phyloP scores from a whole-genome alignment of 2,888 invertebrate species.

The Dysmachus trigonus region DNA sequence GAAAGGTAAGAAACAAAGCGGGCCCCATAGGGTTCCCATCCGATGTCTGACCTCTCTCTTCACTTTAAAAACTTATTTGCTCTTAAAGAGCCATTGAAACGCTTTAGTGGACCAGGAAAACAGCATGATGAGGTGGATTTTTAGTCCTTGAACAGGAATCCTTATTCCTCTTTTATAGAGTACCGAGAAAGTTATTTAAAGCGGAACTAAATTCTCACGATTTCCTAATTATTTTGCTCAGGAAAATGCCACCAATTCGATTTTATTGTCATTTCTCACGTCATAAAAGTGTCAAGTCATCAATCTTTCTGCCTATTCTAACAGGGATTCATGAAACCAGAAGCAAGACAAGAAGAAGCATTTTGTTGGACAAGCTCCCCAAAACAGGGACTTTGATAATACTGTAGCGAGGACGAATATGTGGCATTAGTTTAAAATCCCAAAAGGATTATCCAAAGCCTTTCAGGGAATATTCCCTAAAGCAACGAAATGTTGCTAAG shows the following conservation, averaged over 20 bases:
- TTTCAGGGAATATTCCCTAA: background rate
- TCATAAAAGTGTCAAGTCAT: slow-evolving; percentile 65
- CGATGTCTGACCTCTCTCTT: background rate
- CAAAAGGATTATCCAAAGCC: background rate
- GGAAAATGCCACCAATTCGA: background rate
- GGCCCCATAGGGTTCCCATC: background rate
- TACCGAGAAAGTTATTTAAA: background rate
- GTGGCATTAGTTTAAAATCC: background rate
- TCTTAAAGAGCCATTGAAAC: slow-evolving; percentile 62
- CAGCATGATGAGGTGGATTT: slow-evolving; percentile 51
- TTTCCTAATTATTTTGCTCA: background rate
- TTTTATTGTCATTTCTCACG: slow-evolving; percentile 49
- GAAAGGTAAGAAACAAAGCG: background rate
- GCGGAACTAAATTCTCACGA: background rate
- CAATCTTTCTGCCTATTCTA: slow-evolving; percentile 63
- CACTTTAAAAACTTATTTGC: slow-evolving; percentile 29
- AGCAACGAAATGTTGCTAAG: background rate
- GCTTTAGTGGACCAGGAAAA: slow-evolving; percentile 58
- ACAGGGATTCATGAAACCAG: slow-evolving; percentile 58
- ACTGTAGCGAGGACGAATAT: background rate
- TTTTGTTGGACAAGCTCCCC: slow-evolving; percentile 4
- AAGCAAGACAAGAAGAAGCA: background rate
- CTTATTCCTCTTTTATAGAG: background rate
- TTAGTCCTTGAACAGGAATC: background rate
- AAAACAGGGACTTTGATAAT: background rate